These are phyloP conservation scores for Chelmon rostratus DNA, from an alignment of 2,797 vertebrate species.

Conservation along the genomic window DNA sequence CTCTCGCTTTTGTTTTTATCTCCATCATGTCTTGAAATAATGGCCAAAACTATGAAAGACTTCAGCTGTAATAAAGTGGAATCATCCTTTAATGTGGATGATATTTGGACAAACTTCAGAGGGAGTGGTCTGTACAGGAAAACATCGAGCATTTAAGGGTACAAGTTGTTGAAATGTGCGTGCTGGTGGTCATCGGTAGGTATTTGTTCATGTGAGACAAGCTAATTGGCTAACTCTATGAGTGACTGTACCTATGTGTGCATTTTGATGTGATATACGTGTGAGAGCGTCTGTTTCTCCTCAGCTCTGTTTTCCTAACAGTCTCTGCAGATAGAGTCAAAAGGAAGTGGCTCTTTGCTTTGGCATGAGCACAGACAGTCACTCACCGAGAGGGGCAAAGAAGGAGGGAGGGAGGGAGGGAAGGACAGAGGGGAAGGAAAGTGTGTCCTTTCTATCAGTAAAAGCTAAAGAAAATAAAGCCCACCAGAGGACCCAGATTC, in stretches of 20 bases:
- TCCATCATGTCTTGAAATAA: background rate
- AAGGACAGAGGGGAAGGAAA: slow-evolving; percentile 59
- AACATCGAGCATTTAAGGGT: slow-evolving; percentile 23
- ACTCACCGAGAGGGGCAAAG: slow-evolving; percentile 64
- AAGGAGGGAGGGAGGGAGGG: slow-evolving; percentile 43
- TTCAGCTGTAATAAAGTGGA: slow-evolving; percentile 10
- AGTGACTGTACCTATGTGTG: slow-evolving; percentile 35
- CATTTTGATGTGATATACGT: slow-evolving; percentile 55
- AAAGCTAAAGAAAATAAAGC: slow-evolving; percentile 82
- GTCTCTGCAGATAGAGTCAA: slow-evolving; percentile 64
- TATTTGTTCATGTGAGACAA: slow-evolving; percentile 37
- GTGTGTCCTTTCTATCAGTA: slow-evolving; percentile 76
- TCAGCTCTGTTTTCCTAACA: slow-evolving; percentile 70
- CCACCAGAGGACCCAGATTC: slow-evolving; percentile 79
- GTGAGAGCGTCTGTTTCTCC: slow-evolving; percentile 61
- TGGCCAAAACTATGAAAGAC: slow-evolving; percentile 7
- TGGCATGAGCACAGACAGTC: slow-evolving; percentile 77
- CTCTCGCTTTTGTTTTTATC: slow-evolving; percentile 2
- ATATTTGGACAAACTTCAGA: slow-evolving; percentile 7
- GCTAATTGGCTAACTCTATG: slow-evolving; percentile 36
- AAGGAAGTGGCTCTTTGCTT: slow-evolving; percentile 80
- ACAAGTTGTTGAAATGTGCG: slow-evolving; percentile 2
- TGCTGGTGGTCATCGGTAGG: background rate
- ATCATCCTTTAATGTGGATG: slow-evolving; percentile 18
- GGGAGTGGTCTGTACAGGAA: slow-evolving; percentile 11